Evolutionary conservation across 2,797 vertebrate genomes (phyloP), one percentile per base, ranked within the genome.

Genomic region (Rhynchotus rufescens): DNA sequence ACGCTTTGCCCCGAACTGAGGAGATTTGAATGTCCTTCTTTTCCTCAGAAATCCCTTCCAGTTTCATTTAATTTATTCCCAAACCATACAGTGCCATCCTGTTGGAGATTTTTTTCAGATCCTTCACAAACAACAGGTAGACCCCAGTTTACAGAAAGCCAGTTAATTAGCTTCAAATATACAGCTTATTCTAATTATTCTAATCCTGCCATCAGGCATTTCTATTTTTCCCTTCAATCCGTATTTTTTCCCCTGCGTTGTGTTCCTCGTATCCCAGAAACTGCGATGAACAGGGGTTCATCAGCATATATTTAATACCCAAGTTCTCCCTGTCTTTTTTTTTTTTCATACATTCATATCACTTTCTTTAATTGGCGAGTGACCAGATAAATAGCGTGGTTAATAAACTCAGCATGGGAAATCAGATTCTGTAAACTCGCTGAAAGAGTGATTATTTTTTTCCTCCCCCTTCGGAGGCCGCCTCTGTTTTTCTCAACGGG

Each of bases 401-500:
- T 96, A 95, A 95, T 87, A 66, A 94, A 91, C 32, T 94, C 85
- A 93, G 82, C 49, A 47, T 93, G 74, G 68, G 79, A 96, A 96
- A 94, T 82, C 75, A 94, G 67, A 90, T 80, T 92, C 90, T 75
- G 77, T 90, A 86, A 94, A 92, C 92, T 92, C 92, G 94, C 78
- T 95, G 69, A 93, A 95, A 97, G 82, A 76, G 51, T 45, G 40
- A 78, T 80, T n/a, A 74, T 89, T 89, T 88, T 81, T 72, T 80
- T 92, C 93, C 49, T 82, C 73, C 15, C 73, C 88, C 94, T 96
- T 96, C 95, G 84, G 97, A 97, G 96, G 96, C 97, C 96, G 97
- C 93, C 87, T 92, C 95, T 93, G 89, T 98, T 97, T 97, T 94
- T 97, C 97, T 98, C 97, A 96, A 97, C 97, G 88, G 96, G 97